phyloP scores from a whole-genome alignment of 2,888 invertebrate genomes.

The Scrobipalpa atriplicella region DNA sequence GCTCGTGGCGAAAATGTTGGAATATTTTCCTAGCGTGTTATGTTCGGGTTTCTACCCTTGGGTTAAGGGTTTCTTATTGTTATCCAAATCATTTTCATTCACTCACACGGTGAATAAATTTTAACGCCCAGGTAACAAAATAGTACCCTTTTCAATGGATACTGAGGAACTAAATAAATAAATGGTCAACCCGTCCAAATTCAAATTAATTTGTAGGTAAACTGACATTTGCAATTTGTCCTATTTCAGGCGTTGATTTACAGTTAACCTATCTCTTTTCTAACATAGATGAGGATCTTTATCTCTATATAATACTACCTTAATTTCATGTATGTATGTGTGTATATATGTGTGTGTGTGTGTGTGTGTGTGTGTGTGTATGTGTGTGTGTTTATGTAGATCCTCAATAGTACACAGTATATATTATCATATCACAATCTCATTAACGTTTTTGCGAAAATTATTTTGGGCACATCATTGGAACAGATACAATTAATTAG shows the following conservation, averaged over 20 bases:
- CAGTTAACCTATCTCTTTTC: no score
- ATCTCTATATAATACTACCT: no score
- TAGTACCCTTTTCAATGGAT: background rate
- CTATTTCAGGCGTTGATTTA: background rate
- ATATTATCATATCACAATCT: background rate
- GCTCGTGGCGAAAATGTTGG: background rate
- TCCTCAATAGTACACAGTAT: no score
- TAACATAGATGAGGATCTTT: no score
- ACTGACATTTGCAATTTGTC: background rate
- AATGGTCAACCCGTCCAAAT: background rate
- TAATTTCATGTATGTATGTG: no score
- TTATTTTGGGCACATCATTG: background rate
- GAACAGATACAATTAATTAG: background rate
- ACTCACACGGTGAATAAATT: background rate
- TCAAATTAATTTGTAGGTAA: slow-evolving; percentile 3
- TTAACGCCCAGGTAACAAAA: background rate
- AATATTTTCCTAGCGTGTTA: background rate
- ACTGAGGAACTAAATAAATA: background rate
- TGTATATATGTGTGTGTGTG: no score
- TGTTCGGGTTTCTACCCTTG: background rate
- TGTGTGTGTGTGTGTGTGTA: no score
- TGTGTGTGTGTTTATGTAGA: no score
- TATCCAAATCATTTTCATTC: slow-evolving; percentile 5
- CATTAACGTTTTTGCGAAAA: background rate
- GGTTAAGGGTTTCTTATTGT: background rate